Evolutionary conservation across 2,888 invertebrate genomes (phyloP).

Genomic region (Embidobia sp.): DNA sequence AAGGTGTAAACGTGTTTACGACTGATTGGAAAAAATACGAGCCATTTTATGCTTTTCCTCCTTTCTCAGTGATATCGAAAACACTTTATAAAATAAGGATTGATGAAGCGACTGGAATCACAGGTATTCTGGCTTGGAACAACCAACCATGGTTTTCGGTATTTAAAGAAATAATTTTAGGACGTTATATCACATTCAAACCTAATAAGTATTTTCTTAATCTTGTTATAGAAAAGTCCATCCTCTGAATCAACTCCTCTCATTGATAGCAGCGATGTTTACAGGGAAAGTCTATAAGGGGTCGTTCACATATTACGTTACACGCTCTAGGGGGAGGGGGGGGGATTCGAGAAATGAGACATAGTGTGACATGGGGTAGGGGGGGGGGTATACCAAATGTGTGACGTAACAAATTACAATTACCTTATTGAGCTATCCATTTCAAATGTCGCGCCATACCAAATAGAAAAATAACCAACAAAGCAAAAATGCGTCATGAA

Average conservation of each 20-base stretch:
- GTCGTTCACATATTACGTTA: no score
- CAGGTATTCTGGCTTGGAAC: slow-evolving; percentile 72
- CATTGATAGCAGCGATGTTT: not conserved
- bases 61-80: slow-evolving; percentile 69
- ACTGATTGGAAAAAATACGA: slow-evolving; percentile 31
- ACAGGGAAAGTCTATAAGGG: not conserved
- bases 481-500: no score
- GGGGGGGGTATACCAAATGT: no score
- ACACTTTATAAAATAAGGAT: slow-evolving; percentile 70
- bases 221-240: slow-evolving; percentile 7
- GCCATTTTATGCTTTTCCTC: slow-evolving; percentile 71
- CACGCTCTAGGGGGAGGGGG: no score
- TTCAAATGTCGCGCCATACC: no score
- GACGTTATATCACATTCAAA: not conserved
- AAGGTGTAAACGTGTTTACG: slow-evolving; percentile 56
- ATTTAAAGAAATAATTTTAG: not conserved
- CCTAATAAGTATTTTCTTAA: not conserved
- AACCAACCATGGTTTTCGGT: slow-evolving; percentile 67
- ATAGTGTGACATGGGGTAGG: no score
- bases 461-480: no score
- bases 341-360: no score
- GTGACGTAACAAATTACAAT: no score
- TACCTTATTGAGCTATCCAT: no score
- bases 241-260: not conserved
- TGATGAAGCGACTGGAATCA: slow-evolving; percentile 71